These are phyloP conservation scores for Tragelaphus strepsiceros DNA, from an alignment of 2,113 vertebrate species.

Conservation along the genomic window DNA sequence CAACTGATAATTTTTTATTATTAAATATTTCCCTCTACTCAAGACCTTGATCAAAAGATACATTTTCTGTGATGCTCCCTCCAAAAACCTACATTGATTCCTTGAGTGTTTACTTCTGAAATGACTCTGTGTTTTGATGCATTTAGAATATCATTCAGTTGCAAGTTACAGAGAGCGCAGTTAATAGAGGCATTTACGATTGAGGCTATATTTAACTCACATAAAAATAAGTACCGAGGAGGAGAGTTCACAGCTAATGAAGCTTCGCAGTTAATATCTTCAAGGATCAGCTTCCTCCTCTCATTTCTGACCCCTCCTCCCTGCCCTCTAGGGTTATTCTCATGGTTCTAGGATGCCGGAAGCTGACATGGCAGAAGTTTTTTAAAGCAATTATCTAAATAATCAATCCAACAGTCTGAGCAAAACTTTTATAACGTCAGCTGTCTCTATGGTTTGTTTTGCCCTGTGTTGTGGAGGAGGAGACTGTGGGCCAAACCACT, in stretches of 20 bases:
- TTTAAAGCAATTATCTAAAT: neutral
- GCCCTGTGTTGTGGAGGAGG: neutral
- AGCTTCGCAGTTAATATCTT: neutral
- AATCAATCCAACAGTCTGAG: neutral
- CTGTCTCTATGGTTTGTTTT: neutral
- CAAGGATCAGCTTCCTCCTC: neutral
- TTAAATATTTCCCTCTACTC: neutral
- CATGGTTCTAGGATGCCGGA: neutral
- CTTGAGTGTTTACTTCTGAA: neutral
- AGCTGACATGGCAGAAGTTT: neutral
- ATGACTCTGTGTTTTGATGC: neutral
- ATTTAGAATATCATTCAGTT: neutral
- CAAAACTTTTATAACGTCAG: neutral
- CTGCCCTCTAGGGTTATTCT: neutral
- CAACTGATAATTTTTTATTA: neutral
- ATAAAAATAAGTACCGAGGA: neutral
- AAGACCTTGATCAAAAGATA: neutral
- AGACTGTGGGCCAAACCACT: neutral
- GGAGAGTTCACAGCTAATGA: neutral
- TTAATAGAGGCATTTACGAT: neutral
- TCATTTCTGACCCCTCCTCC: neutral
- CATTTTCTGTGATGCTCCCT: neutral
- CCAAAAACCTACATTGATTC: neutral
- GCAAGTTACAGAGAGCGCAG: neutral
- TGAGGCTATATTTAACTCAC: neutral